phyloP scores from a whole-genome alignment of 2,113 vertebrate species.

The Amazona vittata region DNA sequence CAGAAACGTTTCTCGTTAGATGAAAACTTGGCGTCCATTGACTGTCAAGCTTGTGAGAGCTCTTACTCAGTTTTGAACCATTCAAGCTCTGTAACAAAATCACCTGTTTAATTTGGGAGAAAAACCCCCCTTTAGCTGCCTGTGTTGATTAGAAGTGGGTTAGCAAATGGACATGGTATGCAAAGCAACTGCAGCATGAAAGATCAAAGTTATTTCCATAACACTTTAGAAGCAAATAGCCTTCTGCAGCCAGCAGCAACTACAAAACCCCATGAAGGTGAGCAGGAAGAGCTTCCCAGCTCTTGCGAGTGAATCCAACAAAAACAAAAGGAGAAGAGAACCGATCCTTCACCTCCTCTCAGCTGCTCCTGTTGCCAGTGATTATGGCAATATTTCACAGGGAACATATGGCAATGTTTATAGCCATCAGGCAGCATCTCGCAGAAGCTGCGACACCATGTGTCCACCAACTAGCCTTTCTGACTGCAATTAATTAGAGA shows the following conservation, averaged over 20 bases:
- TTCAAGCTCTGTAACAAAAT: constrained; percentile 41
- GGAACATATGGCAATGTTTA: constrained; percentile 79
- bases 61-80: constrained; percentile 36
- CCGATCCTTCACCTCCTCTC: constrained; percentile 51
- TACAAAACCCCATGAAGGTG: constrained; percentile 5
- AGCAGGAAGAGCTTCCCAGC: constrained; percentile 11
- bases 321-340: constrained; percentile 18
- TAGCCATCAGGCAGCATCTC: constrained; percentile 79
- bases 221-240: background rate
- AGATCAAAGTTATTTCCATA: background rate
- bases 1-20: background rate
- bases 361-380: constrained; percentile 66
- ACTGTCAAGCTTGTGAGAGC: constrained; percentile 54
- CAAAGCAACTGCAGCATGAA: constrained; percentile 4
- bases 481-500: constrained; percentile 79
- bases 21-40: constrained; percentile 50
- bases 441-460: constrained; percentile 75
- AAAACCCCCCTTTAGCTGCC: background rate
- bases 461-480: constrained; percentile 79
- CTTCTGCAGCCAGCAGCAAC: background rate
- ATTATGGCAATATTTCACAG: constrained; percentile 71
- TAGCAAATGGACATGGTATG: constrained; percentile 5
- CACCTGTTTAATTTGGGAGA: background rate
- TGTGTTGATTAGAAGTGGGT: constrained; percentile 23
- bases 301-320: constrained; percentile 8